phyloP scores from a whole-genome alignment of 30 jellyfish, hydroid and myxozoan genomes.

The Hydractinia echinata region DNA sequence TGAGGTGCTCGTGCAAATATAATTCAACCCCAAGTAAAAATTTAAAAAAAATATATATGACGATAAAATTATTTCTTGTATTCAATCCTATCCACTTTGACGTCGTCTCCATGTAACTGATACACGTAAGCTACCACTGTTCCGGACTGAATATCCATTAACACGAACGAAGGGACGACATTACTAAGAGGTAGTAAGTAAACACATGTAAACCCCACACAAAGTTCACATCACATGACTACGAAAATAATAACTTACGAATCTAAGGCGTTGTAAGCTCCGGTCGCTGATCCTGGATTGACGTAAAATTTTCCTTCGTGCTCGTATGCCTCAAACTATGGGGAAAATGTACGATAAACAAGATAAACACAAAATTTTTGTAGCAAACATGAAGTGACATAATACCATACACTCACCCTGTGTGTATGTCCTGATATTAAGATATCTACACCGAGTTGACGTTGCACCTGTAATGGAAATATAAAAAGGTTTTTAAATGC shows the following conservation, averaged over 20 bases:
- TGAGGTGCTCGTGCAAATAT: no score
- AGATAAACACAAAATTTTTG: not conserved
- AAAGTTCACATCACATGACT: not conserved
- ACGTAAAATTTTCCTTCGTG: conserved; percentile 93
- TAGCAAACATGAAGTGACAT: not conserved
- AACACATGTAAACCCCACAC: not conserved
- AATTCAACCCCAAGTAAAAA: not conserved
- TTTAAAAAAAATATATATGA: not conserved
- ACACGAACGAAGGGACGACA: conserved; percentile 87
- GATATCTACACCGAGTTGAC: conserved; percentile 94
- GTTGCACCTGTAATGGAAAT: conserved; percentile 66
- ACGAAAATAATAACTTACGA: conserved; percentile 50
- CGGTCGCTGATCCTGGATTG: conserved; percentile 99
- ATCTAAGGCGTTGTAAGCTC: conserved; percentile 92
- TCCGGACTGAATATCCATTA: conserved; percentile 93
- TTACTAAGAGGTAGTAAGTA: conserved; percentile 28
- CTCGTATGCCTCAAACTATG: conserved; percentile 92
- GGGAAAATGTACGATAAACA: not conserved
- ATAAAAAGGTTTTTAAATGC: no score
- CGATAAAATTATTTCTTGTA: conserved; percentile 57
- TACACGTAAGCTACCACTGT: conserved; percentile 95
- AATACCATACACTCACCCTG: conserved; percentile 39
- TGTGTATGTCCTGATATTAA: conserved; percentile 94
- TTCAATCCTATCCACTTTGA: conserved; percentile 95
- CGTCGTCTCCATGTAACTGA: conserved; percentile 96